Evolutionary conservation across 2,888 invertebrate species (phyloP).

Genomic region (Gerris lacustris): DNA sequence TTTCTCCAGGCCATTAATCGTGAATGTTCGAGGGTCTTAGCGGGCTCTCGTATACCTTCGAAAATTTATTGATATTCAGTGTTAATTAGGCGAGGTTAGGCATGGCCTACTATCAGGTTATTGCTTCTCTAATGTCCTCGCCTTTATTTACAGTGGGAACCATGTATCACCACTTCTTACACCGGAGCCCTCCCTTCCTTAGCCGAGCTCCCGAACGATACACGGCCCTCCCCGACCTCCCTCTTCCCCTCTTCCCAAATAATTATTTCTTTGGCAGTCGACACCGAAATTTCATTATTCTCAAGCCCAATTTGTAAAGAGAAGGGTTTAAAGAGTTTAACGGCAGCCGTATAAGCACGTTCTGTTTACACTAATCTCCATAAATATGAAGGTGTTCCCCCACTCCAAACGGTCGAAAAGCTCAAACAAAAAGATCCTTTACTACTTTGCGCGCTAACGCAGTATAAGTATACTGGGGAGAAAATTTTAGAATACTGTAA

Average conservation of each 20-base stretch:
- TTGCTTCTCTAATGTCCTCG: conserved; percentile 26
- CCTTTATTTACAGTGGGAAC: conserved; percentile 24
- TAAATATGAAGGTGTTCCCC: conserved; percentile 3
- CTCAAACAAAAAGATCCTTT: neutral
- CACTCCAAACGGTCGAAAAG: neutral
- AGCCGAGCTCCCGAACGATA: conserved; percentile 5
- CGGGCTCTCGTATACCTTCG: conserved; percentile 4
- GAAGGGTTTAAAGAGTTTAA: neutral
- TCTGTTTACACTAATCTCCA: conserved; percentile 1
- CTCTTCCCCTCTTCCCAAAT: neutral
- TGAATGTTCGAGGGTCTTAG: neutral
- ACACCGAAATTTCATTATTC: conserved; percentile 5
- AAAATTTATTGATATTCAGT: conserved; percentile 27
- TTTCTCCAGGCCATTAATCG: conserved; percentile 1
- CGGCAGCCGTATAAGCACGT: conserved; percentile 3
- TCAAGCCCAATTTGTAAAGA: conserved; percentile 3
- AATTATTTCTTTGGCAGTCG: conserved; percentile 7
- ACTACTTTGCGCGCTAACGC: neutral
- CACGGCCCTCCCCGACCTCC: neutral
- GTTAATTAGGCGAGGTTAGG: conserved; percentile 27
- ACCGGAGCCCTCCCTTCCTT: conserved; percentile 2
- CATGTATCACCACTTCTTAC: conserved; percentile 23
- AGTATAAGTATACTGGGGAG: no score
- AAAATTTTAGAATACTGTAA: no score
- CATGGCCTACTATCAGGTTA: conserved; percentile 26